A percentile compares a stretch with the other conserved stretches of the same genome.
These are phyloP conservation scores for Seira sanloemensis DNA, from an alignment of 2,888 invertebrate genomes.

Conservation along the genomic window DNA sequence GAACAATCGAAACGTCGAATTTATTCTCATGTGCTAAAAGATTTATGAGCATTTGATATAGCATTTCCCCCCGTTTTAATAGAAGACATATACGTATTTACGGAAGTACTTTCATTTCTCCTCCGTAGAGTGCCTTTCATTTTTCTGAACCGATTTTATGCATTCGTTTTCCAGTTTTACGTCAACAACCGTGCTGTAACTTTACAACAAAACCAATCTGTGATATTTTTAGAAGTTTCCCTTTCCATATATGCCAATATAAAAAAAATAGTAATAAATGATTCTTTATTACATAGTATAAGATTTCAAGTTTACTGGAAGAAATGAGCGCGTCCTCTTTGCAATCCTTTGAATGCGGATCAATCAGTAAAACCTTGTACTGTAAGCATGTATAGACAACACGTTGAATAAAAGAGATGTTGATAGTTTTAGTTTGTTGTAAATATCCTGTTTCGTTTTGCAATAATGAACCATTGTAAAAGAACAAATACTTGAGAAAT, in stretches of 20 bases:
- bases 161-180: no score
- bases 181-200: neutral
- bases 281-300: no score
- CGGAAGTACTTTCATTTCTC: no score
- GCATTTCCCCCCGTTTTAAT: no score
- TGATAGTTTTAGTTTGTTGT: neutral
- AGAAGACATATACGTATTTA: no score
- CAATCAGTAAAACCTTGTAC: neutral
- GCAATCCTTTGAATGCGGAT: neutral
- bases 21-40: neutral
- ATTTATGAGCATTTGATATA: no score
- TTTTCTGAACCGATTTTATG: no score
- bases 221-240: slow-evolving; percentile 59
- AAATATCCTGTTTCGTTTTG: neutral
- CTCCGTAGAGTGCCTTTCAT: no score
- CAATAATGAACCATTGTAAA: neutral
- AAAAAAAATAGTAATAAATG: neutral
- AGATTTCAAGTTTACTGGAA: no score
- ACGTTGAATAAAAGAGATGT: no score
- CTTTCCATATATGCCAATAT: slow-evolving; percentile 53
- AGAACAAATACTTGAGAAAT: no score
- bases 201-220: slow-evolving; percentile 45
- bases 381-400: no score
- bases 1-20: neutral
- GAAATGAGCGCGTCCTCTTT: neutral